Percentiles rank a stretch among this genome's conserved stretches.
Evolutionary conservation across 2,797 vertebrate genomes (phyloP).

Genomic region (Falco berigora): DNA sequence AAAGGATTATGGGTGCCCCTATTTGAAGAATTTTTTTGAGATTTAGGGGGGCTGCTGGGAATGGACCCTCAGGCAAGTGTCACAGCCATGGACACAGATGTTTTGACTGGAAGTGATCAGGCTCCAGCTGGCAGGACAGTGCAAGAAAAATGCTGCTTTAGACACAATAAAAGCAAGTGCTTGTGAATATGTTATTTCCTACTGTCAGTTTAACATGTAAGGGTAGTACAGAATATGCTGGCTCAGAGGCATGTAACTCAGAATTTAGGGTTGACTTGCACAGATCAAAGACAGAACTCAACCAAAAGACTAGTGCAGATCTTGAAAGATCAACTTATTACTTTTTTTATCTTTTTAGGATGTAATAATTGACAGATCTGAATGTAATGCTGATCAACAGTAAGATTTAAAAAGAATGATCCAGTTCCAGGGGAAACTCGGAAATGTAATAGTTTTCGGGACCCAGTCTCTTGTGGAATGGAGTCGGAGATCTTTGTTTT

Average conservation of each 20-base stretch:
- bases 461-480: not conserved
- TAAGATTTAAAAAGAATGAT: not conserved
- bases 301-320: not conserved
- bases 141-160: not conserved
- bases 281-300: not conserved
- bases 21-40: not conserved
- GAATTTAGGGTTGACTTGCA: not conserved
- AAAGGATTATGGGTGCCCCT: not conserved
- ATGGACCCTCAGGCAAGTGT: not conserved
- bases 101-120: not conserved
- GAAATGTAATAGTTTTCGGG: not conserved
- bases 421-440: not conserved
- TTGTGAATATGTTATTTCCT: not conserved
- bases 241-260: not conserved
- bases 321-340: not conserved
- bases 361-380: not conserved
- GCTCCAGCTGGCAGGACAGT: not conserved
- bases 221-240: not conserved
- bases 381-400: not conserved
- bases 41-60: not conserved
- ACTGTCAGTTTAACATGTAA: not conserved
- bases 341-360: not conserved
- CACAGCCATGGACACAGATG: not conserved
- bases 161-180: not conserved
- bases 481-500: not conserved